Percentiles rank a stretch among this genome's conserved stretches.
Evolutionary conservation across 2,797 vertebrate genomes (phyloP).

Genomic region (Macropodus opercularis): DNA sequence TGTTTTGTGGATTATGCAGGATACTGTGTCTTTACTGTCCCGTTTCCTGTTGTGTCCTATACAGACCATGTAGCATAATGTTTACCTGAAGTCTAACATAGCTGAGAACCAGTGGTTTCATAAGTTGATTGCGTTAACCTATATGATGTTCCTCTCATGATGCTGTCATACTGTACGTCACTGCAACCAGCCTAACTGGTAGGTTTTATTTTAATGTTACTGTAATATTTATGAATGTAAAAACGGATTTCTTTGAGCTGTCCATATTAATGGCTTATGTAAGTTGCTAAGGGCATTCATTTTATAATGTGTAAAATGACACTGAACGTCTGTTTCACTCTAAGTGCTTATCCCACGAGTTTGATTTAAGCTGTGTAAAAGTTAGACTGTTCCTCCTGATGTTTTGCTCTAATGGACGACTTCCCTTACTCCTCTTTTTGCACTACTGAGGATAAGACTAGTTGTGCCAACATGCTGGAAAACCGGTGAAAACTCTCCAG

Average conservation of each 20-base stretch:
- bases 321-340: conserved; percentile 48
- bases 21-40: conserved; percentile 11
- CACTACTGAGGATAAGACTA: conserved; percentile 70
- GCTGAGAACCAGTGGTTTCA: conserved; percentile 22
- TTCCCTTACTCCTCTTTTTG: conserved; percentile 55
- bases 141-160: conserved; percentile 22
- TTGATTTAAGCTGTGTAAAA: conserved; percentile 54
- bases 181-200: conserved; percentile 25
- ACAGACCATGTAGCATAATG: conserved; percentile 40
- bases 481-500: conserved; percentile 56
- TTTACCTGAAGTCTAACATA: conserved; percentile 39
- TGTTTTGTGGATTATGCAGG: conserved; percentile 15
- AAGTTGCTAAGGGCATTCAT: conserved; percentile 61
- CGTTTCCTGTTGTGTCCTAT: conserved; percentile 30
- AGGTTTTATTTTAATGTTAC: conserved; percentile 41
- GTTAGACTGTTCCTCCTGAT: conserved; percentile 46
- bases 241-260: conserved; percentile 41
- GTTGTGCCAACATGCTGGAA: conserved; percentile 66
- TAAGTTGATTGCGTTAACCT: conserved; percentile 30
- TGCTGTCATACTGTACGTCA: conserved; percentile 27
- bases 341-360: conserved; percentile 37
- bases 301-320: conserved; percentile 56
- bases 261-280: conserved; percentile 51
- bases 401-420: conserved; percentile 44
- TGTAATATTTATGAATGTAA: conserved; percentile 71